Conservation (phyloP, 2,888 invertebrate species). For the Caenorhabditis japonica region DNA sequence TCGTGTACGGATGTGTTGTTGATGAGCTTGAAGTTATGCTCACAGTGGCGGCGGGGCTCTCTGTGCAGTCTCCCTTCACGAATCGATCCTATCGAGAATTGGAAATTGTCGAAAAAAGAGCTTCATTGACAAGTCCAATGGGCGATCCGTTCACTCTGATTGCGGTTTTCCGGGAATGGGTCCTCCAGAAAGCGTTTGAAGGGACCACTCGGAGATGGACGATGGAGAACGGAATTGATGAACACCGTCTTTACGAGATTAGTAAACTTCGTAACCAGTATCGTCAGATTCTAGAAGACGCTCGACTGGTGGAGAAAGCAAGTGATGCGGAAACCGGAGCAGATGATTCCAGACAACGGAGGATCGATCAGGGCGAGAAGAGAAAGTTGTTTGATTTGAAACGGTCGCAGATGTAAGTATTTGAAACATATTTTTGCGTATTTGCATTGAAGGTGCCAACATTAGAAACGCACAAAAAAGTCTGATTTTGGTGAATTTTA, state of each 20-base stretch:
- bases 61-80: slow-evolving; percentile 93
- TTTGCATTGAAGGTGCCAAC: too few relatives aligned
- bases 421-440: too few relatives aligned
- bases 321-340: slow-evolving; percentile 60
- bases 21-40: slow-evolving; percentile 82
- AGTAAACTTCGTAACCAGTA: slow-evolving; percentile 89
- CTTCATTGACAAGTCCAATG: slow-evolving; percentile 88
- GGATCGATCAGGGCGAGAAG: slow-evolving; percentile 88
- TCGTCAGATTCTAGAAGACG: slow-evolving; percentile 72
- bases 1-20: slow-evolving; percentile 70
- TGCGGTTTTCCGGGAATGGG: slow-evolving; percentile 81
- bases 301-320: slow-evolving; percentile 68
- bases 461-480: too few relatives aligned
- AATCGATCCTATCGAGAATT: slow-evolving; percentile 85
- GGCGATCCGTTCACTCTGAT: slow-evolving; percentile 94
- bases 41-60: slow-evolving; percentile 90
- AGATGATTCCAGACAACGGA: slow-evolving; percentile 67
- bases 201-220: slow-evolving; percentile 85
- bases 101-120: slow-evolving; percentile 66
- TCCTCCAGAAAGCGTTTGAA: slow-evolving; percentile 77
- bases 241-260: slow-evolving; percentile 96
- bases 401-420: slow-evolving; percentile 77
- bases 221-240: slow-evolving; percentile 89
- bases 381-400: slow-evolving; percentile 88
- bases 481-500: too few relatives aligned